These are phyloP conservation scores for Cerastoderma edule DNA, from an alignment of 2,888 invertebrate species.

Conservation along the genomic window DNA sequence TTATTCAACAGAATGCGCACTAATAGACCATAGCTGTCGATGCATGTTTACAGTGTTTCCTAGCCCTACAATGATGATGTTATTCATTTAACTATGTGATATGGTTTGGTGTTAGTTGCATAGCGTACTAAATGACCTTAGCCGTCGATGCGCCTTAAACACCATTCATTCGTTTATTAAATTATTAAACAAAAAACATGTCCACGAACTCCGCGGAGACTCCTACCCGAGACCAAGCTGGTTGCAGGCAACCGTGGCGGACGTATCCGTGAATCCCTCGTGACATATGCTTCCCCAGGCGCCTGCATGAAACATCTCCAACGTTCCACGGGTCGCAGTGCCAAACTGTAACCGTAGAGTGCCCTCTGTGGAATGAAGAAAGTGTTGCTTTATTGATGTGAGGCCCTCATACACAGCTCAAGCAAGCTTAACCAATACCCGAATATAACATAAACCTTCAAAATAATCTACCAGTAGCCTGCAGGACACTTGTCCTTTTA, in stretches of 20 bases:
- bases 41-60: not conserved
- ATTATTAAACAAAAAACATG: not conserved
- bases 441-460: too few species aligned
- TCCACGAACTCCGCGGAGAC: not conserved
- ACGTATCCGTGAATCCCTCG: conserved; percentile 15
- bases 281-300: conserved; percentile 13
- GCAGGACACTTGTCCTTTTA: too few species aligned
- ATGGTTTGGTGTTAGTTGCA: not conserved
- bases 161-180: not conserved
- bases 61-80: not conserved
- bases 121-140: too few species aligned
- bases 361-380: not conserved
- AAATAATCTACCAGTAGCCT: too few species aligned
- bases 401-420: too few species aligned
- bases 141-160: not conserved
- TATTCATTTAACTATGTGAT: not conserved
- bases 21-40: not conserved
- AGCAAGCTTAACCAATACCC: too few species aligned
- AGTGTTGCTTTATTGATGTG: too few species aligned
- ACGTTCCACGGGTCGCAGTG: not conserved
- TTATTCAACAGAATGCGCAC: not conserved
- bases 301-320: not conserved
- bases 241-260: conserved; percentile 7
- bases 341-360: not conserved
- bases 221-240: conserved; percentile 8